A percentile compares a stretch with the other conserved stretches of the same genome.
phyloP scores from a whole-genome alignment of 2,797 vertebrate genomes.

The Cossypha caffra region DNA sequence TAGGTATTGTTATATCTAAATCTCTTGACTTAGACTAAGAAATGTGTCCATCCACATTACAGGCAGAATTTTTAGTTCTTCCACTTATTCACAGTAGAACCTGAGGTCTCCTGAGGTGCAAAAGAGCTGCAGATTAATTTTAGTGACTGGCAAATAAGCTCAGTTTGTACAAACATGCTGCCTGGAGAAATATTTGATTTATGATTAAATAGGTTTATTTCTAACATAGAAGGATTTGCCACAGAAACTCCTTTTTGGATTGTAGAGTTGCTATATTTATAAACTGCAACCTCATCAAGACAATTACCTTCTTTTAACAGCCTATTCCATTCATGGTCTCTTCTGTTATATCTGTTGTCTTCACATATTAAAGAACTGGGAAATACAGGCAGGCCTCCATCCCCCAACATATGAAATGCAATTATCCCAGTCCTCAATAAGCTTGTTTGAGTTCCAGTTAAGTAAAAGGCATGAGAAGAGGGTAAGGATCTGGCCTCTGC shows the following conservation, averaged over 20 bases:
- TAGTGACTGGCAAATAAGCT: background rate
- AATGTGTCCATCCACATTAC: background rate
- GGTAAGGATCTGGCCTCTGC: background rate
- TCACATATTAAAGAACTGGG: background rate
- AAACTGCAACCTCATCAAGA: background rate
- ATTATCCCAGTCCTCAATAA: background rate
- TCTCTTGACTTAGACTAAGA: background rate
- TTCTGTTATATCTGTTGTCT: background rate
- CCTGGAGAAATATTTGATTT: background rate
- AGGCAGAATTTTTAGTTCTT: background rate
- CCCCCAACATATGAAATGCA: rapidly evolving
- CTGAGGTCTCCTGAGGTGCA: background rate
- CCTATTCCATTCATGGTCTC: background rate
- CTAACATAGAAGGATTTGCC: background rate
- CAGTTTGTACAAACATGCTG: background rate
- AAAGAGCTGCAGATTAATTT: background rate
- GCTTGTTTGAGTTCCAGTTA: background rate
- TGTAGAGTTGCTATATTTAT: background rate
- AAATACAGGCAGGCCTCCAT: background rate
- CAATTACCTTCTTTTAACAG: background rate
- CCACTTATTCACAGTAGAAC: background rate
- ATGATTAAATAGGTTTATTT: background rate
- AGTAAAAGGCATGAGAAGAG: background rate
- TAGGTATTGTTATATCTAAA: background rate
- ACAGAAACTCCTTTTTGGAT: background rate